Evolutionary conservation across 2,888 invertebrate genomes (phyloP).

Genomic region (Drosophila picticornis): DNA sequence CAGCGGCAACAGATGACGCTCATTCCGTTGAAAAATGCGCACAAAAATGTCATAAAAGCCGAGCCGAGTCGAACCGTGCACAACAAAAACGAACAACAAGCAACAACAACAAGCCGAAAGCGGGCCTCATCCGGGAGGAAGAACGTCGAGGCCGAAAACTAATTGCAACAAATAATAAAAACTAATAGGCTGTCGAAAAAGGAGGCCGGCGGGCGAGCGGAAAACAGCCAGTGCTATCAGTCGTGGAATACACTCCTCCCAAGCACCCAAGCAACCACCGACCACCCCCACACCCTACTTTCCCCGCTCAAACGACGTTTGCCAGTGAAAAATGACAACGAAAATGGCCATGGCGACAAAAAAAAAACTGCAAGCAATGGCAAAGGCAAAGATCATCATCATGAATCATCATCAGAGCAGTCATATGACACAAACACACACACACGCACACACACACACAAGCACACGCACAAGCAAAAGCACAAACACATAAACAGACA

Average conservation of each 20-base stretch:
- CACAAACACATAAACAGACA: constrained; percentile 18
- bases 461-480: constrained; percentile 29
- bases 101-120: constrained; percentile 14
- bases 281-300: background rate
- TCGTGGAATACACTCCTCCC: constrained; percentile 1
- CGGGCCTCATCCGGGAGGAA: constrained; percentile 9
- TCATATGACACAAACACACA: constrained; percentile 47
- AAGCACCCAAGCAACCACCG: background rate
- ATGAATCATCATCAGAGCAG: constrained; percentile 76
- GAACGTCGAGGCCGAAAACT: constrained; percentile 64
- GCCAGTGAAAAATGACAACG: constrained; percentile 76
- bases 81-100: constrained; percentile 1
- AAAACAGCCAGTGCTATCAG: constrained; percentile 19
- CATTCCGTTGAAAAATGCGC: constrained; percentile 77
- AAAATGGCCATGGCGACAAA: constrained; percentile 52
- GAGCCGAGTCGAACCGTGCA: constrained; percentile 10
- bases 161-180: constrained; percentile 81
- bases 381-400: constrained; percentile 74
- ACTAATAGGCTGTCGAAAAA: constrained; percentile 82
- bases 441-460: constrained; percentile 15
- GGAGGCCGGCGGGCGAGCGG: constrained; percentile 33
- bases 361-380: constrained; percentile 67
- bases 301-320: constrained; percentile 27
- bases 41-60: constrained; percentile 76
- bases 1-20: constrained; percentile 77